Conservation (phyloP, 1,140 invertebrate genomes). For the Schmidtea mediterranea region DNA sequence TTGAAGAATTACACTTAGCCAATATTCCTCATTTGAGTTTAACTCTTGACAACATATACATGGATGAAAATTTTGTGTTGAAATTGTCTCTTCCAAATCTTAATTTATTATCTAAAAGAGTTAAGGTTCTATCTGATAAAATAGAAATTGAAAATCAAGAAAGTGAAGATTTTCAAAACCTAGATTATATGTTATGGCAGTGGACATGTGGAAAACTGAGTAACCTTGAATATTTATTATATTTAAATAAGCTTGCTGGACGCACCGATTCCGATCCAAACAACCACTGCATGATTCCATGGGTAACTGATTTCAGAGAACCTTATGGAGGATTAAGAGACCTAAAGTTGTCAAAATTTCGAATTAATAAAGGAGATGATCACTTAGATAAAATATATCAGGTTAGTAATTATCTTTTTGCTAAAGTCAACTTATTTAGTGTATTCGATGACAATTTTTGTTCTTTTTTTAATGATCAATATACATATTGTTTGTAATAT, state of each 20-base stretch:
- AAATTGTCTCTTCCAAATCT: too few relatives aligned
- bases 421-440: too few relatives aligned
- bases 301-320: constrained; percentile 70
- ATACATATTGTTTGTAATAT: too few relatives aligned
- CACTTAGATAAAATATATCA: constrained; percentile 73
- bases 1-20: too few relatives aligned
- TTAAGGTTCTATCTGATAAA: too few relatives aligned
- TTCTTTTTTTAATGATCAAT: too few relatives aligned
- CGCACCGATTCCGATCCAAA: constrained; percentile 49
- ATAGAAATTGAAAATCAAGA: background rate
- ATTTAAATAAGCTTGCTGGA: constrained; percentile 40
- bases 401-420: background rate
- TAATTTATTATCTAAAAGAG: too few relatives aligned
- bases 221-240: constrained; percentile 72
- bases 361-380: constrained; percentile 75
- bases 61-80: too few relatives aligned
- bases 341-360: constrained; percentile 70
- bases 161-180: constrained; percentile 10
- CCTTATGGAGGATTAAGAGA: constrained; percentile 52
- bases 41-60: too few relatives aligned
- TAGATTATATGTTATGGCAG: constrained; percentile 21
- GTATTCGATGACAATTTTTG: too few relatives aligned
- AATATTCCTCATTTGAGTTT: too few relatives aligned
- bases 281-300: constrained; percentile 77
- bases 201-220: constrained; percentile 57